These are phyloP conservation scores for Noturus placidus DNA, from an alignment of 2,113 vertebrate genomes.

Conservation along the genomic window DNA sequence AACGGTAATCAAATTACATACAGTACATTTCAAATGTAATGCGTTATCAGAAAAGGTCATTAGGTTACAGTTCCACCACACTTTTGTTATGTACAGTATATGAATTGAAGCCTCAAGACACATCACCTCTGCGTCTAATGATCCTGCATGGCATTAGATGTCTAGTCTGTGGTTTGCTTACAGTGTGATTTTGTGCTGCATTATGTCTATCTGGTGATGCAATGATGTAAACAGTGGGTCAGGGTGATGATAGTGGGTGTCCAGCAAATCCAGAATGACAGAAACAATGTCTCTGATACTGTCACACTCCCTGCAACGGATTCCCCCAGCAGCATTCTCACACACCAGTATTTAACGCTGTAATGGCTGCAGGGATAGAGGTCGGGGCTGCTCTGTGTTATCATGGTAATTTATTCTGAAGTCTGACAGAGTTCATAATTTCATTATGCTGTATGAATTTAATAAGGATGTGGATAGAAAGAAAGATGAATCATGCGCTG, in stretches of 20 bases:
- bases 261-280: background rate
- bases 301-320: background rate
- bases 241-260: background rate
- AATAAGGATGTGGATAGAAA: background rate
- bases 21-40: too few species aligned
- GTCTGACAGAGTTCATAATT: background rate
- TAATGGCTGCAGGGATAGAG: background rate
- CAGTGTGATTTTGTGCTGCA: background rate
- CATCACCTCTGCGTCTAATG: background rate
- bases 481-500: background rate
- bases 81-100: too few species aligned
- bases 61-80: too few species aligned
- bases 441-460: background rate
- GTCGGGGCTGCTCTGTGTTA: background rate
- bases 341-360: background rate
- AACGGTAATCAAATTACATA: too few species aligned
- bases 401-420: constrained; percentile 17
- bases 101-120: background rate
- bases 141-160: background rate
- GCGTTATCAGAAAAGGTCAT: too few species aligned
- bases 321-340: background rate
- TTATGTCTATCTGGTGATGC: background rate
- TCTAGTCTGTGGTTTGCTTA: background rate
- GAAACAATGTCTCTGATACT: background rate
- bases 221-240: background rate